Base-by-base conservation (phyloP, 2,888 invertebrate species). In the Neria commutata region DNA sequence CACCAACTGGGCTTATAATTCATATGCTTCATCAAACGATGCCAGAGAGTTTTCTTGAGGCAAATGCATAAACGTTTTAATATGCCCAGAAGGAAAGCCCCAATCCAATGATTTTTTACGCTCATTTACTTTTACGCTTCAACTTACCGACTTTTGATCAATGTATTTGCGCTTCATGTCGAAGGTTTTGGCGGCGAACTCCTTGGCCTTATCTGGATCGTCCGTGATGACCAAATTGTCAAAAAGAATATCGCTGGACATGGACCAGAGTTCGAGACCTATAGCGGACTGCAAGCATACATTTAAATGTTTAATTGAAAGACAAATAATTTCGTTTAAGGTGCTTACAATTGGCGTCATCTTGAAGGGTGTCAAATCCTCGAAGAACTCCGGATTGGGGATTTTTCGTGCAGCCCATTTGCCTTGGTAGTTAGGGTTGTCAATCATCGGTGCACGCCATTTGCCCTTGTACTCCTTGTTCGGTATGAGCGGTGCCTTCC, bases 221-320 rank as follows among this genome's bases (percentile, higher is more conserved):
- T 98, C 95, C 0, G 97, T 91, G 60, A 99, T 86, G 61, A 99
- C 84, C 56, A 99, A 85, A 83, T 98, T 98, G 84, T 99, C 99
- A 83, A 99, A 99, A 58, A 95, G 84, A 70, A 99, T 92, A 73
- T 89, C 87, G 62, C 93, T 91, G 0, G 95, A 94, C 95, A 99
- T 98, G 4, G 98, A 96, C 99, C 99, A 99, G 64, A 99, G 84
- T 82, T 99, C 99, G 79, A 99, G 89, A 17, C 98, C 99, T 56
- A 99, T 85, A 19, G 98, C 96, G 76, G 87, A 86, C 96, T 96
- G 76, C 19, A 80, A 61, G 52, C 59, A 54, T 47, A 56, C 37
- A 61, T 52, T 62, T 59, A 45, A 24, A 10, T 49, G 33, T 47
- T 53, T 34, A 57, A 55, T 61, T 62, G 34, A 29, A 16, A 17